A percentile compares a stretch with the other conserved stretches of the same genome.
Conservation (phyloP, 2,797 vertebrate species). For the Ispidina lecontei region DNA sequence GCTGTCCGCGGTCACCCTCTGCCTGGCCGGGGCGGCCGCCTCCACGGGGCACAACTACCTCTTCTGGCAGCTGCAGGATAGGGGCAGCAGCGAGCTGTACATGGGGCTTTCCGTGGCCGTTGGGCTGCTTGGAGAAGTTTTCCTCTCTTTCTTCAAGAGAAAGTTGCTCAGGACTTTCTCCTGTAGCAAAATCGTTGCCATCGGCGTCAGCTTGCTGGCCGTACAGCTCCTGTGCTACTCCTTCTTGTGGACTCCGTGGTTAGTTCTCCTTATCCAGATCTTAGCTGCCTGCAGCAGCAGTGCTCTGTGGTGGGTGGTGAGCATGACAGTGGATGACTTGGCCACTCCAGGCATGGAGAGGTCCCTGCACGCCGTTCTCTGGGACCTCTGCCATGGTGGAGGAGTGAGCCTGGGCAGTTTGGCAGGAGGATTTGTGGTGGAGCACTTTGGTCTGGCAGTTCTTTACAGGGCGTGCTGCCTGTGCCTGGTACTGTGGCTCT, state of each 20-base stretch:
- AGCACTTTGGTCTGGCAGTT: constrained; percentile 74
- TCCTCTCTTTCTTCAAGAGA: constrained; percentile 68
- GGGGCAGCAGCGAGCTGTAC: constrained; percentile 81
- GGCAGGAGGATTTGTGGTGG: constrained; percentile 77
- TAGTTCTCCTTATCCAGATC: constrained; percentile 80
- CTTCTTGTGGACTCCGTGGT: constrained; percentile 86
- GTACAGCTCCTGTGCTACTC: constrained; percentile 88
- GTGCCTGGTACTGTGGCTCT: constrained; percentile 80
- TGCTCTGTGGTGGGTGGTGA: constrained; percentile 85
- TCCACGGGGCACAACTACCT: constrained; percentile 85
- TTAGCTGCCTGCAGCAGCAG: constrained; percentile 81
- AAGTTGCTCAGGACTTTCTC: constrained; percentile 77
- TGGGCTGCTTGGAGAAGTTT: constrained; percentile 80
- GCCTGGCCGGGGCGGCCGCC: constrained; percentile 72
- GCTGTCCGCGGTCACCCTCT: constrained; percentile 77
- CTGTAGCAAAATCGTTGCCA: constrained; percentile 55
- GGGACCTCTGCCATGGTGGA: constrained; percentile 66
- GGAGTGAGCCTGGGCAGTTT: constrained; percentile 85
- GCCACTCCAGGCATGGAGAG: constrained; percentile 82
- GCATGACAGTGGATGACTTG: constrained; percentile 74
- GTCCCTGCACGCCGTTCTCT: constrained; percentile 78
- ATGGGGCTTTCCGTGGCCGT: constrained; percentile 83
- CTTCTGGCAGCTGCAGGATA: constrained; percentile 91
- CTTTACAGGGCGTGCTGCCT: constrained; percentile 78
- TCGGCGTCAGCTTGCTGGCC: constrained; percentile 72